A percentile compares a stretch with the other conserved stretches of the same genome.
Evolutionary conservation across 2,888 invertebrate genomes (phyloP).

Genomic region (Oxytorus armatus): DNA sequence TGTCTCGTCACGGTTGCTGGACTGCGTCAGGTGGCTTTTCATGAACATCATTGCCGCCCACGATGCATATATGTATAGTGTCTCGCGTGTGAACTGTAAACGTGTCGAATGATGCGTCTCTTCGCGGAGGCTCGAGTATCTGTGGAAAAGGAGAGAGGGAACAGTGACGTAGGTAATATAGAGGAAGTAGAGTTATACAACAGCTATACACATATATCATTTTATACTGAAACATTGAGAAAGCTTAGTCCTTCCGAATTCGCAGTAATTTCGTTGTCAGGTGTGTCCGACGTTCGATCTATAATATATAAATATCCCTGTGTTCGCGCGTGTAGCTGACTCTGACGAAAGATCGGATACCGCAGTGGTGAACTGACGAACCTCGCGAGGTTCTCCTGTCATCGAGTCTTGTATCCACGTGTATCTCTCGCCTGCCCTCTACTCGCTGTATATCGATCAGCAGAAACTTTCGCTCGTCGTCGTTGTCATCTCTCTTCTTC

Average conservation of each 20-base stretch:
- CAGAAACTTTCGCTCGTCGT: slow-evolving; percentile 12
- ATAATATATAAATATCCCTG: neutral
- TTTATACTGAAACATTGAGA: slow-evolving; percentile 14
- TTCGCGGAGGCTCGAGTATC: slow-evolving; percentile 13
- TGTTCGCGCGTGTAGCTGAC: too few relatives aligned
- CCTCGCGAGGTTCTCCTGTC: slow-evolving; percentile 48
- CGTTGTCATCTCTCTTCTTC: slow-evolving; percentile 31
- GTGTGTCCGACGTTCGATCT: neutral
- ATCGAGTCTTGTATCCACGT: slow-evolving; percentile 40
- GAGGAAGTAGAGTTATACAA: slow-evolving; percentile 21
- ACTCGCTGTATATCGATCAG: slow-evolving; percentile 4
- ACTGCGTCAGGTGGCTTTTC: slow-evolving; percentile 77
- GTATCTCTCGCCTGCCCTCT: neutral
- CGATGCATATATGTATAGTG: slow-evolving; percentile 52
- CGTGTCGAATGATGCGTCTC: slow-evolving; percentile 49
- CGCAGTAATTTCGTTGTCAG: slow-evolving; percentile 46
- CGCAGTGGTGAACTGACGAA: slow-evolving; percentile 19
- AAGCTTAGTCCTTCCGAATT: slow-evolving; percentile 40
- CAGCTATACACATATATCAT: neutral
- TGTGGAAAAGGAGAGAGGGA: slow-evolving; percentile 5
- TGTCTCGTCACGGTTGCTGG: slow-evolving; percentile 69
- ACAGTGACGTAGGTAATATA: slow-evolving; percentile 23
- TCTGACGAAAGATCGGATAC: slow-evolving; percentile 29
- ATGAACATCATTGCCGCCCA: slow-evolving; percentile 72
- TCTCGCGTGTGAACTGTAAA: slow-evolving; percentile 19